Percentiles rank a stretch among this genome's conserved stretches.
phyloP scores from a whole-genome alignment of 2,113 vertebrate genomes.

The Ursus arctos region DNA sequence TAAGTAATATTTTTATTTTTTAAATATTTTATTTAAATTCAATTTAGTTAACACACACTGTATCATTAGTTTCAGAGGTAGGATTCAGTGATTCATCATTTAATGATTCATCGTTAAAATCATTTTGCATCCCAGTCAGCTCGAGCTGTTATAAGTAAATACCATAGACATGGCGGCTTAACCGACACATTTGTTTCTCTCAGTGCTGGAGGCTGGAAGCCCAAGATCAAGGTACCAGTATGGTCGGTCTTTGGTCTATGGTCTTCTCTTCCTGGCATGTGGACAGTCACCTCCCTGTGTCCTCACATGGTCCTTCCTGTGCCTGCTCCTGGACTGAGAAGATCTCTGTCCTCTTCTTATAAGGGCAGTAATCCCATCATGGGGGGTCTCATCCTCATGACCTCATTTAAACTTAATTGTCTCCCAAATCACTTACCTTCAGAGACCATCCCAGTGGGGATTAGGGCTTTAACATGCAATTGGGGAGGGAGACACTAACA shows the following conservation, averaged over 20 bases:
- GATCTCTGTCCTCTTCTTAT: not conserved
- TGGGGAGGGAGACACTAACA: not conserved
- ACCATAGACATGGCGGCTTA: not conserved
- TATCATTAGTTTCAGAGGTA: not conserved
- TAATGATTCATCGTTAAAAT: not conserved
- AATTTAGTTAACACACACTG: not conserved
- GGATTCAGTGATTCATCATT: not conserved
- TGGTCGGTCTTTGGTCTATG: not conserved
- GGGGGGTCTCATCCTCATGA: not conserved
- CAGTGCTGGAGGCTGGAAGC: not conserved
- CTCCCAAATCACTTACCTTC: not conserved
- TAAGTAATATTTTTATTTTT: not conserved
- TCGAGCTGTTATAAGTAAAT: not conserved
- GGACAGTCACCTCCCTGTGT: not conserved
- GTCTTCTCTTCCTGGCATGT: not conserved
- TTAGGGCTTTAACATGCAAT: not conserved
- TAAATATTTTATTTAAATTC: not conserved
- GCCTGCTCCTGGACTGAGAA: not conserved
- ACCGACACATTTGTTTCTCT: not conserved
- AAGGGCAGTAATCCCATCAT: not conserved
- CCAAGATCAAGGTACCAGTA: not conserved
- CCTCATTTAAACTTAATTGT: not conserved
- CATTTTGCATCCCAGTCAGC: not conserved
- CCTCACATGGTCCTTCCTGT: not conserved
- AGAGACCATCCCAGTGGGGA: not conserved